Conservation (phyloP, 2,888 invertebrate species). For the Tiphia femorata region DNA sequence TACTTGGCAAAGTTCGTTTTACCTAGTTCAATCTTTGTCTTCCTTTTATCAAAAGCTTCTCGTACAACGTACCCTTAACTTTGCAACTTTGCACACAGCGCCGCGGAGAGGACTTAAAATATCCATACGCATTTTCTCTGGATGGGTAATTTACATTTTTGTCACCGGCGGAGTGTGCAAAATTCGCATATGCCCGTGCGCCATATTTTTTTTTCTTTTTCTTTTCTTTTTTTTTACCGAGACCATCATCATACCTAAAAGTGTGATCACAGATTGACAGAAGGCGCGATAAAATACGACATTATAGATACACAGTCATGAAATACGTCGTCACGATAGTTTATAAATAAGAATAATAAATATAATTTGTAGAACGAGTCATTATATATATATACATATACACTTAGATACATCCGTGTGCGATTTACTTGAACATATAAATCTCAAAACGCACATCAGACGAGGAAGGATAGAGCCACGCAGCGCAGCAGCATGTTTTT, state of each 20-base stretch:
- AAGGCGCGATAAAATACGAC: slow-evolving; percentile 60
- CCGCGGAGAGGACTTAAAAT: no score
- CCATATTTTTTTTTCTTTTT: slow-evolving; percentile 7
- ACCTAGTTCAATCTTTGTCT: no score
- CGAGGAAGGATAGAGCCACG: background rate
- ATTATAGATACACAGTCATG: slow-evolving; percentile 42
- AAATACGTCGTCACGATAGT: slow-evolving; percentile 30
- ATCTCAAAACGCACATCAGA: slow-evolving; percentile 1
- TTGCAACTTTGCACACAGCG: no score
- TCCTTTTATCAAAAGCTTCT: no score
- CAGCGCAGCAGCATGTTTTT: no score
- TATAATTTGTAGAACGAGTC: slow-evolving; percentile 24
- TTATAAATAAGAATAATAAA: slow-evolving; percentile 26
- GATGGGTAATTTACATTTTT: background rate
- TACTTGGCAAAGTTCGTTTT: no score
- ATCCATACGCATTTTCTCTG: background rate
- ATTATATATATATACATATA: slow-evolving; percentile 13
- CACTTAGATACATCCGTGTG: slow-evolving; percentile 2
- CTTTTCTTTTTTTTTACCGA: slow-evolving; percentile 12
- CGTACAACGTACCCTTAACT: no score
- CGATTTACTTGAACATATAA: slow-evolving; percentile 10
- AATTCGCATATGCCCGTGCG: slow-evolving; percentile 23
- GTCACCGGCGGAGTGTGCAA: slow-evolving; percentile 24
- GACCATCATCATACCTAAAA: slow-evolving; percentile 53
- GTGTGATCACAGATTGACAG: slow-evolving; percentile 65